Evolutionary conservation across 2,888 invertebrate species (phyloP).

Genomic region (Diabrotica balteata): DNA sequence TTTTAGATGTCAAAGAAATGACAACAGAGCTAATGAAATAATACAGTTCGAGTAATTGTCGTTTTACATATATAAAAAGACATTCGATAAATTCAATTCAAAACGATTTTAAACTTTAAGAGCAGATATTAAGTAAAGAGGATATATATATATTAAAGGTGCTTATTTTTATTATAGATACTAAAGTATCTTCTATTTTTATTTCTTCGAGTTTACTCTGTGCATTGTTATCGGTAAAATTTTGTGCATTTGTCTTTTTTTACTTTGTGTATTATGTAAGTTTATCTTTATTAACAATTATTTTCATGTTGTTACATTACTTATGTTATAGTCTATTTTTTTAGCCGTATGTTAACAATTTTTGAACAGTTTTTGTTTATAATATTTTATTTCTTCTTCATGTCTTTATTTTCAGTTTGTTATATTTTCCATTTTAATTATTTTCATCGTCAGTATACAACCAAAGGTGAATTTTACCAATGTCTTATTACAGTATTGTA

Average conservation of each 20-base stretch:
- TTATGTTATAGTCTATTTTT: slow-evolving; percentile 52
- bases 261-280: slow-evolving; percentile 43
- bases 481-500: slow-evolving; percentile 32
- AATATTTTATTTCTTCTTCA: slow-evolving; percentile 46
- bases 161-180: slow-evolving; percentile 9
- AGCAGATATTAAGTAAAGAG: too few species aligned
- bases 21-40: too few species aligned
- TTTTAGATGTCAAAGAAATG: too few species aligned
- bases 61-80: too few species aligned
- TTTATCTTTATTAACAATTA: slow-evolving; percentile 42
- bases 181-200: slow-evolving; percentile 16
- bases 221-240: slow-evolving; percentile 41
- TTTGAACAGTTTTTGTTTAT: slow-evolving; percentile 50
- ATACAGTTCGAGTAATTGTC: too few species aligned
- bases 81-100: too few species aligned
- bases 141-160: background rate
- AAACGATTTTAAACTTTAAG: too few species aligned
- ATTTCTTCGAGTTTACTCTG: slow-evolving; percentile 30
- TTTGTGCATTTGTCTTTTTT: slow-evolving; percentile 42
- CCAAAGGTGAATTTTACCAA: slow-evolving; percentile 40
- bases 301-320: slow-evolving; percentile 45
- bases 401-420: slow-evolving; percentile 38
- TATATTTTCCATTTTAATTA: slow-evolving; percentile 28
- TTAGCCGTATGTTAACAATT: slow-evolving; percentile 48
- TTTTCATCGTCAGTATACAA: slow-evolving; percentile 34